Base-by-base conservation (phyloP, 1,140 invertebrate genomes). In the Sarcophaga bullata region DNA sequence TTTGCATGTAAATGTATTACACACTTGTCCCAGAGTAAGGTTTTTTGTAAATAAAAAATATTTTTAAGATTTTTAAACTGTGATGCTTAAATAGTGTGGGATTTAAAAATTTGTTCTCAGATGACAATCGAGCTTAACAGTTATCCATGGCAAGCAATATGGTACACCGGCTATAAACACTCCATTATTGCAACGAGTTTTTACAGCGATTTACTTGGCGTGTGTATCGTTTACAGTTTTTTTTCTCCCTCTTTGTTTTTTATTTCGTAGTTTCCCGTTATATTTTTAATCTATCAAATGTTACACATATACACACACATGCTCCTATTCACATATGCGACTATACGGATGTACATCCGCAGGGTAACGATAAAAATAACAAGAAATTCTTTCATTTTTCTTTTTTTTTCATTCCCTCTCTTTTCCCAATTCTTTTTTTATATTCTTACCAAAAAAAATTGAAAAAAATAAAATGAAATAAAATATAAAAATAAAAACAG, bases 221-320 rank as follows among this genome's bases (percentile, higher is more conserved):
- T 37, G 25, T 37, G 25, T 37, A 37, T 37, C 25, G 25, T 37
- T 37, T 37, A 37, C 25, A 37, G 1, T 68, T 68, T 68, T 58
- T 37, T 37, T 4, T 37, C 25, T 37, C 25, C 4, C 25, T 37
- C 25, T 4, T 2, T 37, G 25, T 37, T 37, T 58, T 58, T 58
- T 58, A 58, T 58, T 58, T 58, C 13, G 15, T 58, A 13, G 8
- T 68, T 68, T 68, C 7, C 62, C 17, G 62, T 68, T 68, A 68
- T 68, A 17, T 17, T 76, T 76, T 76, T 76, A 48, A 76, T 76
- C 73, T 76, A 76, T 76, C 73, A 76, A 76, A 76, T 76, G 73
- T 76, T 76, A 68, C 62, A 68, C 62, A 19, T n/a, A 25, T 8
- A 68, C 17, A 49, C 46, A n/a, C 46, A 17, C 25, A 37, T 37